Percentiles rank a stretch among this genome's conserved stretches.
Conservation (phyloP, 2,888 invertebrate genomes). For the Amiota communis region DNA sequence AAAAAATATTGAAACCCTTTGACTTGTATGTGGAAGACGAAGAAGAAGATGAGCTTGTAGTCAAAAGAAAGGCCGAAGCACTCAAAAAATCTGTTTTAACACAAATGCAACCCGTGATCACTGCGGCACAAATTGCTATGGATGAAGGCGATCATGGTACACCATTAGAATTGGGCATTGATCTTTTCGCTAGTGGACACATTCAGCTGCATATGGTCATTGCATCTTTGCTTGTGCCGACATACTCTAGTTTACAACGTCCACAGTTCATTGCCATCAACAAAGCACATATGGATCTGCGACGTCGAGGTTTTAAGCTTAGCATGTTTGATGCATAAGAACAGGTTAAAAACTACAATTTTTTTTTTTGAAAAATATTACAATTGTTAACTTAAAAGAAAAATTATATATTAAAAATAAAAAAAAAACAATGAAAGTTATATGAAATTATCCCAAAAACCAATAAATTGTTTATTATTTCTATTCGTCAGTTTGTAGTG, state of each 20-base stretch:
- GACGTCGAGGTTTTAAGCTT: conserved; percentile 77
- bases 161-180: conserved; percentile 89
- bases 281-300: conserved; percentile 82
- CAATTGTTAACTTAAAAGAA: conserved; percentile 3
- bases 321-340: conserved; percentile 71
- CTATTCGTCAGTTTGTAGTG: not conserved
- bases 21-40: conserved; percentile 75
- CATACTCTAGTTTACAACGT: conserved; percentile 84
- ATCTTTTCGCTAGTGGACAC: conserved; percentile 86
- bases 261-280: conserved; percentile 83
- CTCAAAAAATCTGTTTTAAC: conserved; percentile 79
- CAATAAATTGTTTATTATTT: not conserved
- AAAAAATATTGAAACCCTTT: conserved; percentile 80
- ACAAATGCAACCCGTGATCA: conserved; percentile 86
- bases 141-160: conserved; percentile 98
- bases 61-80: not conserved
- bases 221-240: conserved; percentile 79
- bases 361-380: conserved; percentile 28
- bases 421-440: conserved; percentile 34
- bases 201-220: conserved; percentile 80
- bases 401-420: conserved; percentile 22
- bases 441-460: not conserved
- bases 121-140: conserved; percentile 81
- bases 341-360: conserved; percentile 40
- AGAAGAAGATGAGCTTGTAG: conserved; percentile 68